Evolutionary conservation across 2,113 vertebrate species (phyloP), one percentile per base, ranked within the genome.

Genomic region (Microcebus ravelobensis): DNA sequence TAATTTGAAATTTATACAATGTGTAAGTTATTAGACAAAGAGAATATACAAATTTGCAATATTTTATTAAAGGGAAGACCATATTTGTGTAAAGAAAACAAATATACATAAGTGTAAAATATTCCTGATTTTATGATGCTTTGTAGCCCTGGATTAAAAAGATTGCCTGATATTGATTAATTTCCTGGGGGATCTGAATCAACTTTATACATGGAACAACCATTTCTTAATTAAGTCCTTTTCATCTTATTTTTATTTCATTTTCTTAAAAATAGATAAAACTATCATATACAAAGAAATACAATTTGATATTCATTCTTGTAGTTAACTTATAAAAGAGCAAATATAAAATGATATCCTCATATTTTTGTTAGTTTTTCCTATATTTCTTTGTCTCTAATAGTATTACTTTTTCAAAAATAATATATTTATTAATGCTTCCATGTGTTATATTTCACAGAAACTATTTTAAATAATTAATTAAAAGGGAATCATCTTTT

Each of bases 21-120:
- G 6, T 36, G 27, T 27, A 84, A 63, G 20, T 81, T 63, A n/a
- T 45, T n/a, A 79, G 50, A 65, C 27, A 36, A 42, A 61, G 42
- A 34, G 3, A 55, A 68, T 25, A 79, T 1, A 76, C 4, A 89
- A 39, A 39, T 70, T 1, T 85, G 36, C 86, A 89, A 27, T 23
- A 42, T 1, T 42, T 91, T 90, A 94, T 59, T 63, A 57, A 84
- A 34, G 11, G 52, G 13, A 81, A 88, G 5, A 13, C 2, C 27
- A 36, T 42, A 61, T 61, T 76, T 80, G 2, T 34, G 57, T 74
- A n/a, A 85, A 39, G 14, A 52, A 79, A 61, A 25, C 7, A 81
- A 48, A 25, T n/a, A 31, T 34, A 50, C 0, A 0, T 25, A 39
- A 2, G 3, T 7, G 0, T 57, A 59, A 20, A 79, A 23, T 45